phyloP scores from a whole-genome alignment of 2,113 vertebrate species.

The Otis tarda region DNA sequence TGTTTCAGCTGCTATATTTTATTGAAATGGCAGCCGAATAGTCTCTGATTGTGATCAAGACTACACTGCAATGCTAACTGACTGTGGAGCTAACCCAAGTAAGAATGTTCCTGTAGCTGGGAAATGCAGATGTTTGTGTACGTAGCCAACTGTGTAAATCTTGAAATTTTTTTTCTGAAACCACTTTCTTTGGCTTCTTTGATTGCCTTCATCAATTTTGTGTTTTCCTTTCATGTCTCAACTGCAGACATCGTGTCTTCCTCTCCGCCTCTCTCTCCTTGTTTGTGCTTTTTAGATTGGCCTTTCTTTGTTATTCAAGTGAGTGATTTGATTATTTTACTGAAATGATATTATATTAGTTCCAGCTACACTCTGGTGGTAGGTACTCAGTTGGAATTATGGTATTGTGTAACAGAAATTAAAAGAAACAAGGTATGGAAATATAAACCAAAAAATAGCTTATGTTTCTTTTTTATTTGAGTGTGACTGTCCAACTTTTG shows the following conservation, averaged over 20 bases:
- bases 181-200: neutral
- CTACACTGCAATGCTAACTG: neutral
- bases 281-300: neutral
- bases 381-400: neutral
- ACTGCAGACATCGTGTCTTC: neutral
- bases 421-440: neutral
- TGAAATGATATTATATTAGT: neutral
- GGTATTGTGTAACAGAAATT: neutral
- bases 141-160: neutral
- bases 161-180: neutral
- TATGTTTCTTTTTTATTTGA: neutral
- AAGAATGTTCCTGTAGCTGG: neutral
- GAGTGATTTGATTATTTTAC: neutral
- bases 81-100: neutral
- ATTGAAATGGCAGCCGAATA: neutral
- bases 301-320: neutral
- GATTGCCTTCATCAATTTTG: neutral
- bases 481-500: neutral
- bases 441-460: neutral
- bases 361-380: neutral
- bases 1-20: neutral
- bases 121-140: constrained; percentile 18
- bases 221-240: neutral
- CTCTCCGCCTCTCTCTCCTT: neutral
- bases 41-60: neutral